phyloP scores from a whole-genome alignment of 1,140 invertebrate species.

The Danaus melanippus region DNA sequence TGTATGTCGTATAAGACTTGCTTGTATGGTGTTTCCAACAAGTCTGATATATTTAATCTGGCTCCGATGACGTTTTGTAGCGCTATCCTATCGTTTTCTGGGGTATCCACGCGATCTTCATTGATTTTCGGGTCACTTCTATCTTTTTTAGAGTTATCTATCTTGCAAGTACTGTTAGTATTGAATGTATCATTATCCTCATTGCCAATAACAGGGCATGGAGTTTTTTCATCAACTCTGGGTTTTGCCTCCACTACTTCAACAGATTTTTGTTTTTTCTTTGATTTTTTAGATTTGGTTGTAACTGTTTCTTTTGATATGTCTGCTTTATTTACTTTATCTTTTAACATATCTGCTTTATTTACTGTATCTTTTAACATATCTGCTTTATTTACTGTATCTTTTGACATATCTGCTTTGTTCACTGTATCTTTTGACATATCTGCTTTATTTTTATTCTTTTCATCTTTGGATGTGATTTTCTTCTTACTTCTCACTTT shows the following conservation, averaged over 20 bases:
- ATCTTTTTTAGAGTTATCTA: slow-evolving; percentile 25
- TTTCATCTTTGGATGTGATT: slow-evolving; percentile 9
- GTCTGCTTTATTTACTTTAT: slow-evolving; percentile 3
- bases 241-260: slow-evolving; percentile 17
- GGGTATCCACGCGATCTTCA: slow-evolving; percentile 41
- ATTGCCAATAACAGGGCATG: background rate
- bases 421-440: background rate
- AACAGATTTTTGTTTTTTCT: slow-evolving; percentile 25
- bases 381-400: slow-evolving; percentile 8
- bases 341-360: slow-evolving; percentile 5
- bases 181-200: too few relatives aligned
- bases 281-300: slow-evolving; percentile 29
- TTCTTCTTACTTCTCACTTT: slow-evolving; percentile 27
- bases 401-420: slow-evolving; percentile 5
- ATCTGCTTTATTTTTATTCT: slow-evolving; percentile 12
- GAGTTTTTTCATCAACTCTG: slow-evolving; percentile 8
- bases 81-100: slow-evolving; percentile 46
- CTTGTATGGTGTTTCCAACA: slow-evolving; percentile 63
- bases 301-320: slow-evolving; percentile 18
- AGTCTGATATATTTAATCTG: slow-evolving; percentile 58
- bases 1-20: slow-evolving; percentile 64
- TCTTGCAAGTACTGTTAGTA: slow-evolving; percentile 1
- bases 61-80: slow-evolving; percentile 56
- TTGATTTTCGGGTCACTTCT: slow-evolving; percentile 27
- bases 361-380: background rate